phyloP scores from a whole-genome alignment of 2,888 invertebrate species.

The Malacosoma neustria region DNA sequence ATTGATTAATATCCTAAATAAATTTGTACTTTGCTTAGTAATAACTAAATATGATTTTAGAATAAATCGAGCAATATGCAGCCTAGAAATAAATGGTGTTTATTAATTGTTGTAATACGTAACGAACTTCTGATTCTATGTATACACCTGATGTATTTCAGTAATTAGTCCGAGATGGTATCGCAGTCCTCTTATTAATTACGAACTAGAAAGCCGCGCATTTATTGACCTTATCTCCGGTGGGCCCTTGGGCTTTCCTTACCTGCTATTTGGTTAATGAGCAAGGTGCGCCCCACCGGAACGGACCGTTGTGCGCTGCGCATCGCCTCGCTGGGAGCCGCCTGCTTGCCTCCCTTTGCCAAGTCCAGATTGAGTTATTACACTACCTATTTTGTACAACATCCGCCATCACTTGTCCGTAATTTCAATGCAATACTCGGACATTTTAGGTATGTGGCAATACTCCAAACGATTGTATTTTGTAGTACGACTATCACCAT shows the following conservation, averaged over 20 bases:
- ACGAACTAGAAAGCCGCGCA: conserved; percentile 52
- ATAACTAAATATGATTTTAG: too few relatives aligned
- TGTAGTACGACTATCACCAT: too few relatives aligned
- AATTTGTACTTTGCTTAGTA: too few relatives aligned
- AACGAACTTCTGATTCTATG: conserved; percentile 37
- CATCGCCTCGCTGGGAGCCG: conserved; percentile 29
- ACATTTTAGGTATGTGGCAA: too few relatives aligned
- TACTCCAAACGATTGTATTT: too few relatives aligned
- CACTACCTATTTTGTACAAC: conserved; percentile 9
- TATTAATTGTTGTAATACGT: conserved; percentile 30
- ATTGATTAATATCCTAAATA: too few relatives aligned
- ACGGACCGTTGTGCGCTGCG: conserved; percentile 39
- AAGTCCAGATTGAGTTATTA: conserved; percentile 27
- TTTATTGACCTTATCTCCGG: conserved; percentile 71
- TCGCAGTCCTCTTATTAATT: conserved; percentile 57
- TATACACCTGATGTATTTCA: conserved; percentile 40
- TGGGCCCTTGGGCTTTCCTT: conserved; percentile 50
- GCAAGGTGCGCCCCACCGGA: conserved; percentile 43
- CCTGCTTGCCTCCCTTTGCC: conserved; percentile 10
- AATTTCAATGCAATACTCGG: too few relatives aligned
- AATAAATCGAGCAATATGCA: too few relatives aligned
- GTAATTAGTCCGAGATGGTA: conserved; percentile 53
- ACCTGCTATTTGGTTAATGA: conserved; percentile 50
- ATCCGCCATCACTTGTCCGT: conserved; percentile 1
- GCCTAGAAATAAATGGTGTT: too few relatives aligned